Conservation (phyloP, 2,113 vertebrate genomes). For the Quiscalus mexicanus region DNA sequence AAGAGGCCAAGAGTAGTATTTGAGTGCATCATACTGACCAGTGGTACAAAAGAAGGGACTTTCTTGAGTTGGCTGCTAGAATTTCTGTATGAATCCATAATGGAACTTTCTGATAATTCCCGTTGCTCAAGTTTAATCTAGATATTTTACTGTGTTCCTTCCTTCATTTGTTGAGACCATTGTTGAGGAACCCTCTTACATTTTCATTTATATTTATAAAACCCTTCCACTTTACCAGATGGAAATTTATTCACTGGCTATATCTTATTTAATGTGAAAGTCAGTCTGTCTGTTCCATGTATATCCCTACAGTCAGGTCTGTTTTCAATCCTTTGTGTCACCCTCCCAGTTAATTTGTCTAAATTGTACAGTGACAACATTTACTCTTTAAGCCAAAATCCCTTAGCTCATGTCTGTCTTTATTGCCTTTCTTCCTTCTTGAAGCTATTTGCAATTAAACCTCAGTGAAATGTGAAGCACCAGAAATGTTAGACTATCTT, state of each 20-base stretch:
- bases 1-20: background rate
- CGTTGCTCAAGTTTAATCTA: background rate
- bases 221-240: background rate
- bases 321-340: background rate
- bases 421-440: background rate
- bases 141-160: background rate
- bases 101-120: background rate
- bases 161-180: background rate
- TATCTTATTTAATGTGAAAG: background rate
- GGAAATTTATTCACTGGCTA: background rate
- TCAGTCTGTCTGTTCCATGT: background rate
- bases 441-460: conserved; percentile 63
- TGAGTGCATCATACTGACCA: background rate
- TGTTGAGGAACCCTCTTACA: background rate
- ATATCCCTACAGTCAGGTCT: background rate
- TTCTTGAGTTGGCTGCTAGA: background rate
- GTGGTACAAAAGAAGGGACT: background rate
- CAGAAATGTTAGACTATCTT: conserved; percentile 7
- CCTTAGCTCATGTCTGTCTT: background rate
- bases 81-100: background rate
- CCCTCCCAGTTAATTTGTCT: background rate
- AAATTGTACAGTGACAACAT: background rate
- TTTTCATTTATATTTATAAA: background rate
- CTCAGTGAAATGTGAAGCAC: conserved; percentile 44
- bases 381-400: conserved; percentile 13